Percentiles rank a stretch among this genome's conserved stretches.
Conservation (phyloP, 2,888 invertebrate genomes). For the Ennomos quercinarius region DNA sequence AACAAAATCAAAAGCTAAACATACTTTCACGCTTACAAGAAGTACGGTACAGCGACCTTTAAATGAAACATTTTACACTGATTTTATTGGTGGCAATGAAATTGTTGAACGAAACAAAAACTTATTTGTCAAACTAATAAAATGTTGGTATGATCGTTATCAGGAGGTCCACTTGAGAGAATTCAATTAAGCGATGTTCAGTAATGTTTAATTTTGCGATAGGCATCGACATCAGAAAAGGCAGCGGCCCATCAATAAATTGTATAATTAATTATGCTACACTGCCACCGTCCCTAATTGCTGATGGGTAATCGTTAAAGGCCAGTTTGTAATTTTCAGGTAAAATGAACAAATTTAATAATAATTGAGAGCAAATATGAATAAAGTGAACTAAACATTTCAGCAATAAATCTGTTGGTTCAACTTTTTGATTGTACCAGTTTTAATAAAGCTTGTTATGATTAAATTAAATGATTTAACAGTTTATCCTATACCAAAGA, state of each 20-base stretch:
- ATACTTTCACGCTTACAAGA: no score
- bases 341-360: conserved; percentile 17
- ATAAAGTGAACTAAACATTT: not conserved
- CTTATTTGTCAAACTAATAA: conserved; percentile 8
- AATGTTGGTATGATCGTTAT: conserved; percentile 9
- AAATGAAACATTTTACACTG: no score
- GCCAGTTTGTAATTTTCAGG: conserved; percentile 22
- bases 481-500: no score
- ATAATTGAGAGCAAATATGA: conserved; percentile 21
- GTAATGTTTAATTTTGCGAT: conserved; percentile 31
- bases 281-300: conserved; percentile 33
- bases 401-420: no score
- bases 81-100: not conserved
- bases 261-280: conserved; percentile 38
- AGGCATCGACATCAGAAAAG: conserved; percentile 32
- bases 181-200: conserved; percentile 33
- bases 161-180: conserved; percentile 17
- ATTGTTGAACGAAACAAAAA: not conserved
- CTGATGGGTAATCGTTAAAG: conserved; percentile 23
- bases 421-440: no score
- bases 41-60: no score
- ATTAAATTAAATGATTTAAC: no score
- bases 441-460: no score
- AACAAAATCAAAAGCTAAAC: no score
- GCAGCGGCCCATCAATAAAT: conserved; percentile 34